Evolutionary conservation across 2,113 vertebrate genomes (phyloP).

Genomic region (Neolamprologus fasciatus): DNA sequence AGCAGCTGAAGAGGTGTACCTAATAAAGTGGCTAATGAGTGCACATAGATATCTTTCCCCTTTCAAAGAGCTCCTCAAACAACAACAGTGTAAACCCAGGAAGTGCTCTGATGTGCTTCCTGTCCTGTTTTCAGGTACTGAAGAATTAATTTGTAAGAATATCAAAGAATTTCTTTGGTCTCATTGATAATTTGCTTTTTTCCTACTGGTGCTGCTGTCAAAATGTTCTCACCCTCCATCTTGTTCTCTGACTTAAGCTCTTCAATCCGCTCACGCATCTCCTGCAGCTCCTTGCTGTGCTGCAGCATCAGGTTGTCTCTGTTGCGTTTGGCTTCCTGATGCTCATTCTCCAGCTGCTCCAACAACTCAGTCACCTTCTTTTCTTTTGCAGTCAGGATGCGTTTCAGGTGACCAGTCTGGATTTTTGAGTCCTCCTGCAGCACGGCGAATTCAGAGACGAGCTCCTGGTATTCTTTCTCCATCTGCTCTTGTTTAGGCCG

Average conservation of each 20-base stretch:
- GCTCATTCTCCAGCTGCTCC: slow-evolving; percentile 49
- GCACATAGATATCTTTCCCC: neutral
- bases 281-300: slow-evolving; percentile 54
- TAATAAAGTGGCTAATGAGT: neutral
- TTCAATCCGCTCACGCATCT: slow-evolving; percentile 67
- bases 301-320: slow-evolving; percentile 65
- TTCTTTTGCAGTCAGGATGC: slow-evolving; percentile 47
- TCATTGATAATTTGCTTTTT: rapidly evolving
- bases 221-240: slow-evolving; percentile 56
- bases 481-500: slow-evolving; percentile 72
- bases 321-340: slow-evolving; percentile 57
- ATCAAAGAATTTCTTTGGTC: neutral
- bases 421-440: slow-evolving; percentile 68
- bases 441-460: slow-evolving; percentile 39
- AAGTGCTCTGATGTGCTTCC: neutral
- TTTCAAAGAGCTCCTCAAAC: neutral
- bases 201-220: neutral
- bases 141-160: neutral
- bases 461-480: slow-evolving; percentile 56
- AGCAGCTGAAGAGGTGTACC: rapidly evolving
- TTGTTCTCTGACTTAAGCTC: slow-evolving; percentile 63
- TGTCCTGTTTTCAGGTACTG: neutral
- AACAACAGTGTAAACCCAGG: neutral
- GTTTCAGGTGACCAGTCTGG: slow-evolving; percentile 68
- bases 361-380: slow-evolving; percentile 57